A percentile compares a stretch with the other conserved stretches of the same genome.
Conservation (phyloP, 1,140 invertebrate species). For the Tyrophagus putrescentiae region DNA sequence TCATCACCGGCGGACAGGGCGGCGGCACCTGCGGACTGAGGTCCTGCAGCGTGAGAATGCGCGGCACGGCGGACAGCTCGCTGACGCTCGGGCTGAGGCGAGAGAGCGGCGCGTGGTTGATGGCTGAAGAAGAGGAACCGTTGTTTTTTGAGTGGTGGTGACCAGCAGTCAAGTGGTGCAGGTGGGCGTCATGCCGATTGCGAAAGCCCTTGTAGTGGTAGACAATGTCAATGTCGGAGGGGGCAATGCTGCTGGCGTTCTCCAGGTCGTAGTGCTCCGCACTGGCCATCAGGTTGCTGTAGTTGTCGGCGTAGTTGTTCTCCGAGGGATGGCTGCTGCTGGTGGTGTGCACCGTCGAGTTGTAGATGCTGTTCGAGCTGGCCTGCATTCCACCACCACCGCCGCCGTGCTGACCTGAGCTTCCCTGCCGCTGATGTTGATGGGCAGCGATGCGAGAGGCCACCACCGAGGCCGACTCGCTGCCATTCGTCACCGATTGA, state of each 20-base stretch:
- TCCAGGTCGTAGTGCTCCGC: conserved; percentile 93
- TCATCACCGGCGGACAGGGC: conserved; percentile 67
- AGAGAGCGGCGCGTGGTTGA: conserved; percentile 59
- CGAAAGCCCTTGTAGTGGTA: conserved; percentile 84
- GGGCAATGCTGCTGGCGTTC: conserved; percentile 90
- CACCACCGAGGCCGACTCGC: background rate
- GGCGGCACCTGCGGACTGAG: conserved; percentile 81
- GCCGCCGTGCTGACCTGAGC: background rate
- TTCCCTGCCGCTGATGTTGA: background rate
- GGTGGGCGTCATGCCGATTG: conserved; percentile 59
- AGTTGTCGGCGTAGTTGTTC: conserved; percentile 23
- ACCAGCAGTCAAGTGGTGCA: conserved; percentile 50
- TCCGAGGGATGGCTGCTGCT: conserved; percentile 21
- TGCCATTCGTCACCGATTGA: background rate
- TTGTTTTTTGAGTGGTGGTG: conserved; percentile 29
- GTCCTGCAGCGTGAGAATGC: conserved; percentile 78
- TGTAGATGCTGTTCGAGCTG: background rate
- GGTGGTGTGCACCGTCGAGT: conserved; percentile 5
- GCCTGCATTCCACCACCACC: background rate
- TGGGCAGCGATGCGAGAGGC: background rate
- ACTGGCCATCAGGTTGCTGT: conserved; percentile 31
- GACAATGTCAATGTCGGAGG: conserved; percentile 89
- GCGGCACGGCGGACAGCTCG: conserved; percentile 70
- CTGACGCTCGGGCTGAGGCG: conserved; percentile 70
- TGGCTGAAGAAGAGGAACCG: conserved; percentile 31